A percentile compares a stretch with the other conserved stretches of the same genome.
Conservation (phyloP, 1,140 invertebrate species). For the Nasonia giraulti region DNA sequence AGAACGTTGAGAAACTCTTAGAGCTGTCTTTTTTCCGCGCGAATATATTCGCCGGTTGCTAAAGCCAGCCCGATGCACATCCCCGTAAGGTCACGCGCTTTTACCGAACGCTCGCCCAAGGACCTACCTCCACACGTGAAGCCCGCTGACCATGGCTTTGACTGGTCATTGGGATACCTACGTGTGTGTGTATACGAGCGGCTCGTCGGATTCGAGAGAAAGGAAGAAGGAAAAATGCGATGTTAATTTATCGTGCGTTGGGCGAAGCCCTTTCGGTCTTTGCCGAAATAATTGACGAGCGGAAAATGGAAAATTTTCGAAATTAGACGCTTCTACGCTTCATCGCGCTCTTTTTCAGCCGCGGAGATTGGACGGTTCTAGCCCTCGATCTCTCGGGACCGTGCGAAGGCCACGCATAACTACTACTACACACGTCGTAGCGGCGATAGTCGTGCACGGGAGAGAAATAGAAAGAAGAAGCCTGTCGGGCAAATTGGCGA, state of each 20-base stretch:
- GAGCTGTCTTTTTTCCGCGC: no score
- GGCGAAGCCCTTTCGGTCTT: no score
- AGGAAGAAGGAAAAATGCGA: background rate
- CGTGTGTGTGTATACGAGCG: background rate
- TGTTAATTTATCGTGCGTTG: no score
- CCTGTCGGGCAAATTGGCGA: background rate
- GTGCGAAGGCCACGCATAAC: slow-evolving; percentile 65
- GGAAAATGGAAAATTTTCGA: background rate
- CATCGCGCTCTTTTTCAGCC: background rate
- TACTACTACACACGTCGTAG: background rate
- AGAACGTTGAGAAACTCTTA: no score
- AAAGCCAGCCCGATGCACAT: background rate
- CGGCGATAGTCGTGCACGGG: background rate
- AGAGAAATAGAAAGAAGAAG: slow-evolving; percentile 40
- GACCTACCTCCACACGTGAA: background rate
- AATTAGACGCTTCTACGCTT: background rate
- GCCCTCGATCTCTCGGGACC: slow-evolving; percentile 65
- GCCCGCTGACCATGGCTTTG: background rate
- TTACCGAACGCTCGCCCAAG: background rate
- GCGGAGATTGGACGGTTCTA: slow-evolving; percentile 62
- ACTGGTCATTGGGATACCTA: background rate
- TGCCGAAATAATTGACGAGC: no score
- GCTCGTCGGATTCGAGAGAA: background rate
- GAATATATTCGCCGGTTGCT: background rate
- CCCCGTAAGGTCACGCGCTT: background rate